A percentile compares a stretch with the other conserved stretches of the same genome.
Evolutionary conservation across 2,797 vertebrate species (phyloP).

Genomic region (Poeciliopsis turneri): DNA sequence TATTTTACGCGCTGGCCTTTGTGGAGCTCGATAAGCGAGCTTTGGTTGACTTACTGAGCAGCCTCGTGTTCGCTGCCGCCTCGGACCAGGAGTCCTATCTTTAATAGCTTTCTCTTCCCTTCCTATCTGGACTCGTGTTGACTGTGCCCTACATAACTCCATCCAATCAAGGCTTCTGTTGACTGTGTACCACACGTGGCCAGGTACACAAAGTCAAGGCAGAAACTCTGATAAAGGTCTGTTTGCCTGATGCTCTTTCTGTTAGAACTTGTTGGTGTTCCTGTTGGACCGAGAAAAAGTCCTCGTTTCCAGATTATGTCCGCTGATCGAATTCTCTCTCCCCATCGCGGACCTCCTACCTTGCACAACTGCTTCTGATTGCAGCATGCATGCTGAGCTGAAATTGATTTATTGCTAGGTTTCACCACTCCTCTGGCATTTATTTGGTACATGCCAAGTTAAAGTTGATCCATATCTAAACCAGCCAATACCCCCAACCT

Average conservation of each 20-base stretch:
- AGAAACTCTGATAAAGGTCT: slow-evolving; percentile 29
- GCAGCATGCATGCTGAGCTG: slow-evolving; percentile 38
- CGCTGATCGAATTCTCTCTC: slow-evolving; percentile 45
- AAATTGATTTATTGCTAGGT: slow-evolving; percentile 59
- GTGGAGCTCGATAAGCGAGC: slow-evolving; percentile 61
- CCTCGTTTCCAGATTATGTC: slow-evolving; percentile 48
- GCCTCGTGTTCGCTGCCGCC: slow-evolving; percentile 41
- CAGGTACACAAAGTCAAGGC: slow-evolving; percentile 18
- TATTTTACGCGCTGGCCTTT: slow-evolving; percentile 13
- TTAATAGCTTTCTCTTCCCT: slow-evolving; percentile 63
- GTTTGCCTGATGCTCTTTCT: slow-evolving; percentile 30
- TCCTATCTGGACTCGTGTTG: slow-evolving; percentile 55
- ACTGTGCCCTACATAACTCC: slow-evolving; percentile 42
- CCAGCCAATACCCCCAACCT: slow-evolving; percentile 44
- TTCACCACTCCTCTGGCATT: slow-evolving; percentile 48
- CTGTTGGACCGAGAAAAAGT: slow-evolving; percentile 7
- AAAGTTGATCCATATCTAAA: slow-evolving; percentile 72
- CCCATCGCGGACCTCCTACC: slow-evolving; percentile 31
- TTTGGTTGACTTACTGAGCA: slow-evolving; percentile 64
- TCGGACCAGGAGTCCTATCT: slow-evolving; percentile 59
- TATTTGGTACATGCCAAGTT: slow-evolving; percentile 67
- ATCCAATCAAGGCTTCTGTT: slow-evolving; percentile 51
- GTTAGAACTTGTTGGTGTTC: slow-evolving; percentile 3
- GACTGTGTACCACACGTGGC: slow-evolving; percentile 36
- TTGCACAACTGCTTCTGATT: slow-evolving; percentile 34